A percentile compares a stretch with the other conserved stretches of the same genome.
These are phyloP conservation scores for Artemisiospiza belli DNA, from an alignment of 2,113 vertebrate species.

Conservation along the genomic window DNA sequence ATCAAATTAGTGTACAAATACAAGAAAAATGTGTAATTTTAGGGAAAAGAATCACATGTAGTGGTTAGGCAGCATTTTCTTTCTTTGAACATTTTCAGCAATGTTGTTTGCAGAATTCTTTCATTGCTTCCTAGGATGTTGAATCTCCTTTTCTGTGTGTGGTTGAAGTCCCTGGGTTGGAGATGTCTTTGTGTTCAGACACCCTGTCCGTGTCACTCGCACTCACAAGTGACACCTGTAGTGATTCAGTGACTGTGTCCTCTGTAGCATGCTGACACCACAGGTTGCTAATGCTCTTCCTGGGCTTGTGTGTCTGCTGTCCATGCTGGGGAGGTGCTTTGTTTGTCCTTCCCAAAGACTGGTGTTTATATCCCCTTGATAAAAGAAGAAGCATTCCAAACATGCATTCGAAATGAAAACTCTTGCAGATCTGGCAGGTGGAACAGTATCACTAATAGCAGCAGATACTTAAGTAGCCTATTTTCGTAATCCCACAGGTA, in stretches of 20 bases:
- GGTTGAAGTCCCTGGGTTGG: neutral
- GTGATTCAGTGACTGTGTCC: neutral
- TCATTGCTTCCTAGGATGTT: neutral
- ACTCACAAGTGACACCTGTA: neutral
- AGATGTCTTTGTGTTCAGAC: neutral
- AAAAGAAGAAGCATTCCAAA: conserved; percentile 13
- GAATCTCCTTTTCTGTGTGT: neutral
- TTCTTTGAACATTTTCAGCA: neutral
- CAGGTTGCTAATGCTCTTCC: neutral
- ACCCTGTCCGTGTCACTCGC: neutral
- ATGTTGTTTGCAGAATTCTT: neutral
- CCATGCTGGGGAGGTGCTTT: neutral
- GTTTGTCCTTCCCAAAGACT: neutral
- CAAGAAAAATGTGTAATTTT: neutral
- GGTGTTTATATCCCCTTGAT: neutral
- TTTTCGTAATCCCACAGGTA: conserved; percentile 65
- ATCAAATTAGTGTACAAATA: neutral
- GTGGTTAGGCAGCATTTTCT: neutral
- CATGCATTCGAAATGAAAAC: neutral
- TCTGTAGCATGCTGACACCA: neutral
- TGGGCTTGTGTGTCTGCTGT: neutral
- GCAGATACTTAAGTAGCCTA: conserved; percentile 43
- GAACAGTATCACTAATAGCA: conserved; percentile 47
- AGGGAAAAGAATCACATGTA: neutral
- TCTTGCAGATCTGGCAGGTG: neutral